Percentiles rank a stretch among this genome's conserved stretches.
phyloP scores from a whole-genome alignment of 2,888 invertebrate species.

The Helicoverpa assulta region DNA sequence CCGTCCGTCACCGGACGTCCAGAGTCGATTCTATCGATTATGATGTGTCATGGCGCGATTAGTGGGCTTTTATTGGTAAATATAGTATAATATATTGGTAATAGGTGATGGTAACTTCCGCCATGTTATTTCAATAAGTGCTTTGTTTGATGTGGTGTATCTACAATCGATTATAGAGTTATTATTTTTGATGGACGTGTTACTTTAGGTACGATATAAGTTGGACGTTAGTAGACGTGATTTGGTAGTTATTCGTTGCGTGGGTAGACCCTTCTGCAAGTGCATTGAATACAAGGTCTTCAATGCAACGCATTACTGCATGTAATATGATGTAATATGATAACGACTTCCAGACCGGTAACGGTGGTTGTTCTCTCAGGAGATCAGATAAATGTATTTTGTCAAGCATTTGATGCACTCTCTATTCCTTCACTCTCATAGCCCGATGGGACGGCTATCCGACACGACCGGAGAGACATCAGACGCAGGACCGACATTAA shows the following conservation, averaged over 20 bases:
- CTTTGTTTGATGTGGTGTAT: not conserved
- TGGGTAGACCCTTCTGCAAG: not conserved
- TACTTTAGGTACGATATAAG: not conserved
- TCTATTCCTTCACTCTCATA: no score
- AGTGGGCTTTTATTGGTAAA: conserved; percentile 43
- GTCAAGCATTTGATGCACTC: no score
- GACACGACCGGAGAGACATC: no score
- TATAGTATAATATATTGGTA: no score
- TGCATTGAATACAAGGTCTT: not conserved
- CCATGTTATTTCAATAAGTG: conserved; percentile 9
- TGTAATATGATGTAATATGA: not conserved
- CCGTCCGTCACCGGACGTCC: conserved; percentile 48
- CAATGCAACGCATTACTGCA: not conserved
- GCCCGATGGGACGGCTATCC: no score
- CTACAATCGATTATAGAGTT: not conserved
- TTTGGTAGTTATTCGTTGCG: not conserved
- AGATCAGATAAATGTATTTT: no score
- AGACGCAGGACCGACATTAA: no score
- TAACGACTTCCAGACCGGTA: no score
- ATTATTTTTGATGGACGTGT: no score
- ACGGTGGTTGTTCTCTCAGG: no score
- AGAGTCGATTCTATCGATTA: conserved; percentile 32
- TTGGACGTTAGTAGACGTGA: not conserved
- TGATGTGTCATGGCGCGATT: conserved; percentile 42
- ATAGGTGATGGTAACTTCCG: conserved; percentile 32